Percentiles rank a stretch among this genome's conserved stretches.
Evolutionary conservation across 1,140 invertebrate genomes (phyloP).

Genomic region (Zaprionus capensis): DNA sequence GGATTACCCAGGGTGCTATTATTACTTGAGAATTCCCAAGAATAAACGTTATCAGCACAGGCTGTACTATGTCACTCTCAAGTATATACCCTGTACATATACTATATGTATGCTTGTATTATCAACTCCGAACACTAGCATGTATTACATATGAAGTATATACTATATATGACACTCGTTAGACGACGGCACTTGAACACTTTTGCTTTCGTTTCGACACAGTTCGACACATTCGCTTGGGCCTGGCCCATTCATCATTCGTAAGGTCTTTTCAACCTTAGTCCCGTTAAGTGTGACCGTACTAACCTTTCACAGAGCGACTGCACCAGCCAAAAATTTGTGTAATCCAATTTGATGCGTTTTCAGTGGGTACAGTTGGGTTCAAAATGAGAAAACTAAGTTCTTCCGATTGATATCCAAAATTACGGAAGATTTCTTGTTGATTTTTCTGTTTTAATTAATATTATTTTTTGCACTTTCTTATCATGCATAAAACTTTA

Average conservation of each 20-base stretch:
- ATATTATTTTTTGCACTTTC: slow-evolving; percentile 39
- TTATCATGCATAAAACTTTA: slow-evolving; percentile 62
- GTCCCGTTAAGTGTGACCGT: slow-evolving; percentile 33
- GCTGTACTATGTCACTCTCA: not conserved
- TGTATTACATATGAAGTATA: slow-evolving; percentile 37
- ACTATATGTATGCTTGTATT: slow-evolving; percentile 5
- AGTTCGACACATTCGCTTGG: not conserved
- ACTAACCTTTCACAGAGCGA: slow-evolving; percentile 79
- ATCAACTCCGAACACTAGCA: slow-evolving; percentile 16
- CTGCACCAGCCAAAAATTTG: slow-evolving; percentile 71
- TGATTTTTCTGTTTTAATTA: slow-evolving; percentile 16
- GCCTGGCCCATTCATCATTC: slow-evolving; percentile 40
- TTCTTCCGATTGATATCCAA: slow-evolving; percentile 38
- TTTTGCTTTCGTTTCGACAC: slow-evolving; percentile 67
- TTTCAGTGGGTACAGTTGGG: slow-evolving; percentile 62
- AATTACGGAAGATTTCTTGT: slow-evolving; percentile 5
- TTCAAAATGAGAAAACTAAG: slow-evolving; percentile 23
- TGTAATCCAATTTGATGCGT: slow-evolving; percentile 78
- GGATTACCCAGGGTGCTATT: slow-evolving; percentile 11
- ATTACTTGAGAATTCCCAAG: slow-evolving; percentile 17
- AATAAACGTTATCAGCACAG: slow-evolving; percentile 39
- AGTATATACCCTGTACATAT: not conserved
- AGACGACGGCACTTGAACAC: slow-evolving; percentile 51
- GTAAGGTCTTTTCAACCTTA: not conserved
- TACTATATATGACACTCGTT: slow-evolving; percentile 48